A percentile compares a stretch with the other conserved stretches of the same genome.
These are phyloP conservation scores for Megaptera novaeangliae DNA, from an alignment of 2,113 vertebrate species.

Conservation along the genomic window DNA sequence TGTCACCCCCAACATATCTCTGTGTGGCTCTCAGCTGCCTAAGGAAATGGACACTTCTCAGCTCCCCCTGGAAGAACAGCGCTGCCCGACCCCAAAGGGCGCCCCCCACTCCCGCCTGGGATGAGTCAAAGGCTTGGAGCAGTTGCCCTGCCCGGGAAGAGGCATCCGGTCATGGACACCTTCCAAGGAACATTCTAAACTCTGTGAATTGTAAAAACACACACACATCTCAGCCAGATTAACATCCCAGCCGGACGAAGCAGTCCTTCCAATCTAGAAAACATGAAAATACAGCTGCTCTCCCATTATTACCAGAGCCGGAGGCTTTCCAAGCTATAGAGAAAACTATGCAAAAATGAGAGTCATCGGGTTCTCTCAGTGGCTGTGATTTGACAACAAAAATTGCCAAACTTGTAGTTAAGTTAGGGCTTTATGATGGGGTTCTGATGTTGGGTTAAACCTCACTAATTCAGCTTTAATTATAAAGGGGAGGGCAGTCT, in stretches of 20 bases:
- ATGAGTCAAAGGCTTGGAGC: background rate
- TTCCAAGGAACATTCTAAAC: background rate
- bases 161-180: background rate
- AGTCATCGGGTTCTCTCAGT: background rate
- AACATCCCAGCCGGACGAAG: background rate
- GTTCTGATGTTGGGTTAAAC: background rate
- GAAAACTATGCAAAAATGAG: background rate
- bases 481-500: background rate
- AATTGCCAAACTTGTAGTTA: background rate
- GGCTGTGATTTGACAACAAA: background rate
- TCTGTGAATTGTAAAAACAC: background rate
- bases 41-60: background rate
- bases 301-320: background rate
- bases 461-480: constrained; percentile 16
- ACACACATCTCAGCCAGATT: background rate
- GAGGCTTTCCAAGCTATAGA: background rate
- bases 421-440: background rate
- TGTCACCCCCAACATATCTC: background rate
- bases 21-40: background rate
- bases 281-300: constrained; percentile 24
- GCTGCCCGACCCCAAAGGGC: background rate
- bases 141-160: background rate
- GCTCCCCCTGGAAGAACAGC: background rate
- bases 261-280: background rate
- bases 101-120: background rate